These are phyloP conservation scores for Syngnathus rostellatus DNA, from an alignment of 2,797 vertebrate species.

Conservation along the genomic window DNA sequence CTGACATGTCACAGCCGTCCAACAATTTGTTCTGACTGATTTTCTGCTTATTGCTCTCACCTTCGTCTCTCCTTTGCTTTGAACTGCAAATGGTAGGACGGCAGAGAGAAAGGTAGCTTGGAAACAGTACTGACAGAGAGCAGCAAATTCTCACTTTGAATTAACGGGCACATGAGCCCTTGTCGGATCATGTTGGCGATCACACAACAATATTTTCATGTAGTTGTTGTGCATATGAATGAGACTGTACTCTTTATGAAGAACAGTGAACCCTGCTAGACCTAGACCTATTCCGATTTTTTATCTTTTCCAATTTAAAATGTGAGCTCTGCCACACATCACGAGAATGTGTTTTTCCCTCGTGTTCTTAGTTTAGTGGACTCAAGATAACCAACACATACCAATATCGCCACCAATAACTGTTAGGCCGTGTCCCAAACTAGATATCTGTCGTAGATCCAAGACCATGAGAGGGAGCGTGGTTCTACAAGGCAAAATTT, in stretches of 20 bases:
- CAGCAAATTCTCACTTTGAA: slow-evolving; percentile 62
- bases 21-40: slow-evolving; percentile 70
- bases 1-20: slow-evolving; percentile 40
- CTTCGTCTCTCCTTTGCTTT: slow-evolving; percentile 68
- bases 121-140: slow-evolving; percentile 62
- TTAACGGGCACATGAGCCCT: slow-evolving; percentile 57
- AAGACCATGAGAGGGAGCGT: neutral
- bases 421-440: too few relatives aligned
- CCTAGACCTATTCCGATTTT: too few relatives aligned
- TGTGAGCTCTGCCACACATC: too few relatives aligned
- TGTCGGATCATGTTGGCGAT: slow-evolving; percentile 54
- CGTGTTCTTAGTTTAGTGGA: too few relatives aligned
- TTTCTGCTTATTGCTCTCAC: slow-evolving; percentile 64
- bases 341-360: too few relatives aligned
- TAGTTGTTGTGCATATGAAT: slow-evolving; percentile 49
- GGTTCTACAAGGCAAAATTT: neutral
- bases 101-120: slow-evolving; percentile 41
- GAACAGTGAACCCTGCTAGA: neutral
- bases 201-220: slow-evolving; percentile 50
- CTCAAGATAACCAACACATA: too few relatives aligned
- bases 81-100: slow-evolving; percentile 62
- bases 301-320: neutral
- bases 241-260: slow-evolving; percentile 12
- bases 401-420: too few relatives aligned
- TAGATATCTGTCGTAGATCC: neutral